Evolutionary conservation across 2,113 vertebrate species (phyloP).

Genomic region (Pontoporia blainvillei): DNA sequence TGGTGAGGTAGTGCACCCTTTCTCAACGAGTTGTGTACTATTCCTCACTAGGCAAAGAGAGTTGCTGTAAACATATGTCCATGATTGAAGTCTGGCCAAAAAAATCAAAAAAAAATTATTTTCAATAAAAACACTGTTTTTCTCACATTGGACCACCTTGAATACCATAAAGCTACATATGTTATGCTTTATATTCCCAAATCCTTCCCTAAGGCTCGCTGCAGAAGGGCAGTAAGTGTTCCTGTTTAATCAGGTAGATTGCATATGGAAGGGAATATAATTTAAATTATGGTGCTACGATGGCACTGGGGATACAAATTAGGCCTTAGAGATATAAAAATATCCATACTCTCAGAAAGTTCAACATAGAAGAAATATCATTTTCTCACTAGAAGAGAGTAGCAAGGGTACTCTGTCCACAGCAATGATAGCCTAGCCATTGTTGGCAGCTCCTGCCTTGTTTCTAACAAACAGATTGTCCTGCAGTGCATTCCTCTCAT

Average conservation of each 20-base stretch:
- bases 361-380: neutral
- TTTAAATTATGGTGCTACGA: neutral
- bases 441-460: neutral
- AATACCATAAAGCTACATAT: neutral
- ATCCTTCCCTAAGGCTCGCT: neutral
- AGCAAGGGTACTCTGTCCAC: neutral
- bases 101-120: neutral
- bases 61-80: neutral
- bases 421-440: neutral
- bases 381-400: neutral
- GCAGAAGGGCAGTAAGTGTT: neutral
- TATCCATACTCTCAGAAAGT: neutral
- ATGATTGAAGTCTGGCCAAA: neutral
- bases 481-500: neutral
- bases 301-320: neutral
- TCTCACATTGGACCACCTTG: neutral
- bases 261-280: neutral
- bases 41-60: neutral
- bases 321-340: neutral
- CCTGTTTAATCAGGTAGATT: neutral
- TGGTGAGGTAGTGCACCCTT: neutral
- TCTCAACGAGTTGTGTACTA: neutral
- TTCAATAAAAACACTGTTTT: neutral
- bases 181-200: neutral
- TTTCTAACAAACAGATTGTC: neutral